Conservation (phyloP, 2,797 vertebrate species). For the Synanceia verrucosa region DNA sequence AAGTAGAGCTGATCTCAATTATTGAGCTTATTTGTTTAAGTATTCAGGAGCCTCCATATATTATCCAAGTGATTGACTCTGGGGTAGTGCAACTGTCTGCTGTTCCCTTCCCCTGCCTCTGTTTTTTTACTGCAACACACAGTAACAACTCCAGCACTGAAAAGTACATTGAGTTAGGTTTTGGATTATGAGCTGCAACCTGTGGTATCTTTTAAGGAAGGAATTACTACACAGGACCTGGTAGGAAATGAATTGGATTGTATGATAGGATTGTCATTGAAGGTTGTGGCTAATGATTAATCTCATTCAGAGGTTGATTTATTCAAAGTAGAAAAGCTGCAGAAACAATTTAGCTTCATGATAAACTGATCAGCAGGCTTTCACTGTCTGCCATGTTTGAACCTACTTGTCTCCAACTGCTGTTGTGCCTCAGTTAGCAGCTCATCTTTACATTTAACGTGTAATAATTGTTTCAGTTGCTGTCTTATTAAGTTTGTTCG, state of each 20-base stretch:
- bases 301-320: neutral
- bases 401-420: neutral
- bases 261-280: neutral
- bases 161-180: neutral
- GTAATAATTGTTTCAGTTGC: slow-evolving; percentile 25
- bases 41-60: slow-evolving; percentile 3
- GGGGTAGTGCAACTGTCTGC: neutral
- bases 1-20: no score
- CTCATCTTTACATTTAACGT: slow-evolving; percentile 13
- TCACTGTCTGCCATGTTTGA: neutral
- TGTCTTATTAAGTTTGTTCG: slow-evolving; percentile 8
- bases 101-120: slow-evolving; percentile 15
- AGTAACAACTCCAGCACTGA: neutral
- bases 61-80: slow-evolving; percentile 16
- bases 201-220: neutral
- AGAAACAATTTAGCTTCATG: neutral
- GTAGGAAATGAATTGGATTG: neutral
- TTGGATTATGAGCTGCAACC: neutral
- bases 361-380: neutral
- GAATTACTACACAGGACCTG: neutral
- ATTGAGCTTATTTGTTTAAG: no score
- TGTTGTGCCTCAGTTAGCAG: slow-evolving; percentile 20
- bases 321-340: neutral
- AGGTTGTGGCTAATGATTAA: neutral
- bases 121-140: slow-evolving; percentile 4